phyloP scores from a whole-genome alignment of 2,797 vertebrate species.

The Spea hammondii region DNA sequence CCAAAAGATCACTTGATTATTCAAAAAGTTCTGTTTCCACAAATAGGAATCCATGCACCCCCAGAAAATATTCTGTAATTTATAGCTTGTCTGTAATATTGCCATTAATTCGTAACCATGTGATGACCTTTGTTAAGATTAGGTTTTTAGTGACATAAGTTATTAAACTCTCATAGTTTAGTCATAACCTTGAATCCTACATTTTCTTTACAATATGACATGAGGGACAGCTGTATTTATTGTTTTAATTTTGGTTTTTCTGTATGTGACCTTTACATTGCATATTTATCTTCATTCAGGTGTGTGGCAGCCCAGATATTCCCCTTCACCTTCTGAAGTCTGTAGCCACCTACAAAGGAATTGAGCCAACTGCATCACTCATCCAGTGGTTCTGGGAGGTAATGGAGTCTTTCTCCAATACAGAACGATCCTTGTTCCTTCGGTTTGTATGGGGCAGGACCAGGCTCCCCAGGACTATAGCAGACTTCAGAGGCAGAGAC shows the following conservation, averaged over 20 bases:
- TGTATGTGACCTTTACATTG: not conserved
- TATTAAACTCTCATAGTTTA: too few species aligned
- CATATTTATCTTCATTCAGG: slow-evolving; percentile 64
- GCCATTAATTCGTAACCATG: too few species aligned
- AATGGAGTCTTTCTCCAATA: slow-evolving; percentile 98
- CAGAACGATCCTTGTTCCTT: slow-evolving; percentile 94
- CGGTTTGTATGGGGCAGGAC: slow-evolving; percentile 97
- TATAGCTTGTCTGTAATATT: too few species aligned
- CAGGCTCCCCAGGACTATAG: slow-evolving; percentile 92
- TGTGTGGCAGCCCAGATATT: slow-evolving; percentile 97
- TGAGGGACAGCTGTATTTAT: not conserved
- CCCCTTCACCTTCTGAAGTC: slow-evolving; percentile 96
- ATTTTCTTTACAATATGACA: not conserved
- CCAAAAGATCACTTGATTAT: too few species aligned
- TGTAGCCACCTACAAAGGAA: slow-evolving; percentile 94
- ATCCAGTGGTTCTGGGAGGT: slow-evolving; percentile 99
- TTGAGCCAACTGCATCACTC: slow-evolving; percentile 87
- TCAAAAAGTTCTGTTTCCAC: too few species aligned
- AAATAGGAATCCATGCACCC: too few species aligned
- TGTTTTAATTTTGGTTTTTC: not conserved
- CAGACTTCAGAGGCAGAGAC: slow-evolving; percentile 95
- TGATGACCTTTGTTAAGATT: too few species aligned
- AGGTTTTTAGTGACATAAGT: too few species aligned
- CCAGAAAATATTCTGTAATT: too few species aligned
- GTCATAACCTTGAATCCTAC: not conserved